A percentile compares a stretch with the other conserved stretches of the same genome.
Evolutionary conservation across 2,797 vertebrate species (phyloP).

Genomic region (Mormyrus hasselquistii): DNA sequence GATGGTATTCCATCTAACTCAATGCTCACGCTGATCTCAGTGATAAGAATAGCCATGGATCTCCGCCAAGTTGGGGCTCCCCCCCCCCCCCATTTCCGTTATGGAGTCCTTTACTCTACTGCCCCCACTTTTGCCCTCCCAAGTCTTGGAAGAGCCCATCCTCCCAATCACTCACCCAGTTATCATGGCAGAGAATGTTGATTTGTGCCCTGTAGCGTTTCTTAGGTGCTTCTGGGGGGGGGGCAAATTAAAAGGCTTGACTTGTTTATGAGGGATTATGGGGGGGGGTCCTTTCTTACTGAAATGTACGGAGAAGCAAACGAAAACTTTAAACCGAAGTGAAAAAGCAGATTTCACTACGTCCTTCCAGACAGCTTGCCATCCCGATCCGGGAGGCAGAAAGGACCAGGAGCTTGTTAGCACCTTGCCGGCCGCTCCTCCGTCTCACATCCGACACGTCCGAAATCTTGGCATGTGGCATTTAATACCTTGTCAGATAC

Average conservation of each 20-base stretch:
- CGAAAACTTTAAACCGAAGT: not conserved
- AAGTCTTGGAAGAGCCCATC: not conserved
- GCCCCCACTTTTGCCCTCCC: not conserved
- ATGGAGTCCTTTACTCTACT: not conserved
- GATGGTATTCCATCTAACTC: not conserved
- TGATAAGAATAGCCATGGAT: not conserved
- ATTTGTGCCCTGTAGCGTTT: not conserved
- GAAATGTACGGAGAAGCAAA: not conserved
- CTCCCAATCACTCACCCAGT: not conserved
- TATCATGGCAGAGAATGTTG: not conserved
- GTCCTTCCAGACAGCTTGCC: not conserved
- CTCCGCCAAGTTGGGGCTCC: not conserved
- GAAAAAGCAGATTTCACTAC: not conserved
- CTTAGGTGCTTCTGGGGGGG: not conserved
- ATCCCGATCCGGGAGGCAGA: not conserved
- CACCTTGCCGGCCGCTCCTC: not conserved
- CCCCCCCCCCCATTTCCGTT: not conserved
- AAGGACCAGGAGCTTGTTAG: not conserved
- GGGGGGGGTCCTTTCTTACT: not conserved
- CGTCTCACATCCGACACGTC: not conserved
- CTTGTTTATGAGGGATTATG: not conserved
- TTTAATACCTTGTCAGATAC: conserved; percentile 1
- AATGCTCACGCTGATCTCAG: not conserved
- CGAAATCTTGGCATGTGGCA: not conserved
- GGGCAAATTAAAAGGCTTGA: not conserved